Evolutionary conservation across 2,888 invertebrate genomes (phyloP).

Genomic region (Pelosia muscerda): DNA sequence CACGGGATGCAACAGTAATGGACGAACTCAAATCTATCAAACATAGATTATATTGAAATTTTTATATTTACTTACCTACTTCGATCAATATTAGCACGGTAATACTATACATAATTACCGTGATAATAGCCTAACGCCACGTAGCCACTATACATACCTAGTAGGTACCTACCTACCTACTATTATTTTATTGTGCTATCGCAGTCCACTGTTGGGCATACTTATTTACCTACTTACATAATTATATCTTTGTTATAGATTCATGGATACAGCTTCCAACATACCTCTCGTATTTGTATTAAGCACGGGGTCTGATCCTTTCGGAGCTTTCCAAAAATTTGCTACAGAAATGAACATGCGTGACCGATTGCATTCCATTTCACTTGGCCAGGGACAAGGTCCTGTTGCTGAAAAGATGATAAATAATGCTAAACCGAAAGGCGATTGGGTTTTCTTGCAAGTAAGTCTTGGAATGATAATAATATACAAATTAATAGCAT

Average conservation of each 20-base stretch:
- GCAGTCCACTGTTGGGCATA: no score
- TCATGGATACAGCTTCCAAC: slow-evolving; percentile 89
- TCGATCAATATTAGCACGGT: no score
- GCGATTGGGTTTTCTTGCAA: slow-evolving; percentile 96
- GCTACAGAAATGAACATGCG: slow-evolving; percentile 91
- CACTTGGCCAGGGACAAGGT: slow-evolving; percentile 96
- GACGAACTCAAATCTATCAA: no score
- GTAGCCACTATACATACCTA: no score
- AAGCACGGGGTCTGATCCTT: slow-evolving; percentile 96
- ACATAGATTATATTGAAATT: no score
- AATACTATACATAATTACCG: no score
- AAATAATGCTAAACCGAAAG: slow-evolving; percentile 89
- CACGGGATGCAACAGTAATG: no score
- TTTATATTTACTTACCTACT: no score
- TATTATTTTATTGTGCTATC: no score
- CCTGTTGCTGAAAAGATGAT: slow-evolving; percentile 95
- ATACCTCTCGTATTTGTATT: slow-evolving; percentile 95
- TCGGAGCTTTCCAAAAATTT: slow-evolving; percentile 93
- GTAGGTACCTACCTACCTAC: no score
- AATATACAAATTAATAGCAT: no score
- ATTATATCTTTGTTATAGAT: slow-evolving; percentile 79
- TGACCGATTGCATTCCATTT: slow-evolving; percentile 92
- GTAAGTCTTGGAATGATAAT: slow-evolving; percentile 70
- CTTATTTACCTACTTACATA: neutral
- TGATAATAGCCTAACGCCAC: no score